Conservation (phyloP, 37 sponge, comb jelly and placozoan species). For the Petrosia ficiformis region DNA sequence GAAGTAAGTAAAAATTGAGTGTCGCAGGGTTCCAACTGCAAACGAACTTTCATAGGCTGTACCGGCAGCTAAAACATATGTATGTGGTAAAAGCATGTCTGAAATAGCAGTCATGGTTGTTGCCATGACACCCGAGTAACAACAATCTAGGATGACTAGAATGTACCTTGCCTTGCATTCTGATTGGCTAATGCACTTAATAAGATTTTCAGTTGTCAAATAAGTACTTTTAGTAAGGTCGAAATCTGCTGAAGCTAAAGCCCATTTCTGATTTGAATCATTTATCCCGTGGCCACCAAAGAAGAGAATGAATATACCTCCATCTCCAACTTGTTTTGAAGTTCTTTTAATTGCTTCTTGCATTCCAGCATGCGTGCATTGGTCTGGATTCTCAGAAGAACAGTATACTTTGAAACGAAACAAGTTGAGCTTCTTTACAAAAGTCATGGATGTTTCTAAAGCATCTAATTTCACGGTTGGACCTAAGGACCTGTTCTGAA, state of each 20-base stretch:
- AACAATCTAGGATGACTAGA: constrained; percentile 56
- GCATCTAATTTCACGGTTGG: constrained; percentile 23
- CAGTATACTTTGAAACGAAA: background rate
- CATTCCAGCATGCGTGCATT: constrained; percentile 49
- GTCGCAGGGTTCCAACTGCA: background rate
- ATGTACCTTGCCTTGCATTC: constrained; percentile 57
- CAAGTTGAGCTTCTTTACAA: background rate
- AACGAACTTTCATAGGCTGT: constrained; percentile 33
- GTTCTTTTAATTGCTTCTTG: constrained; percentile 22
- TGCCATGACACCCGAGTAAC: constrained; percentile 58
- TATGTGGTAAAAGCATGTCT: background rate
- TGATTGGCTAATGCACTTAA: constrained; percentile 23
- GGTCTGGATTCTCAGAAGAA: constrained; percentile 16
- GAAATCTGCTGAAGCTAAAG: constrained; percentile 59
- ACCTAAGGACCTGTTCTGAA: constrained; percentile 23
- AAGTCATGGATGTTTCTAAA: background rate
- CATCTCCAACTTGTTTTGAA: constrained; percentile 38
- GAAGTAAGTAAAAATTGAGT: constrained; percentile 32
- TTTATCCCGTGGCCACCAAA: constrained; percentile 67
- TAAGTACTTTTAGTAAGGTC: constrained; percentile 20
- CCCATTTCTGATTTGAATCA: constrained; percentile 32
- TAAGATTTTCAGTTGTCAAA: constrained; percentile 26
- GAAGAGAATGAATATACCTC: constrained; percentile 53
- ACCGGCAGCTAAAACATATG: constrained; percentile 51
- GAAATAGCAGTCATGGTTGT: constrained; percentile 10